A percentile compares a stretch with the other conserved stretches of the same genome.
phyloP scores from a whole-genome alignment of 2,888 invertebrate genomes.

The Desoria tigrina region DNA sequence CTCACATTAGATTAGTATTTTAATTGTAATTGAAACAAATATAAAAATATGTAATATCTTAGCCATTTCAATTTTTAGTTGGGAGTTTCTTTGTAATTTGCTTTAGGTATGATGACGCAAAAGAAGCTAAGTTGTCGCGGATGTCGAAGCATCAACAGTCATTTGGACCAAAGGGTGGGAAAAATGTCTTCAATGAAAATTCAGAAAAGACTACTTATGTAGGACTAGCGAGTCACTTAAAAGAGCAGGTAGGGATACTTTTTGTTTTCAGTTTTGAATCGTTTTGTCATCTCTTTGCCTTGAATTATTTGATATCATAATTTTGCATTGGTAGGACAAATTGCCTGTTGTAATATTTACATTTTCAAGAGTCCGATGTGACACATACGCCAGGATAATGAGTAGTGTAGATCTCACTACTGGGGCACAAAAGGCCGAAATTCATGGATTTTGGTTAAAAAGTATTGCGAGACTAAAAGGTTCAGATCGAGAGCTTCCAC shows the following conservation, averaged over 20 bases:
- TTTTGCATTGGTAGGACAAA: constrained; percentile 63
- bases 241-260: constrained; percentile 62
- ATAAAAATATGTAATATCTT: no score
- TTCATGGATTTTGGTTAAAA: constrained; percentile 80
- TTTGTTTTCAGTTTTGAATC: constrained; percentile 16
- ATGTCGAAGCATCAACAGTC: constrained; percentile 45
- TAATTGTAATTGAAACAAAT: no score
- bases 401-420: constrained; percentile 72
- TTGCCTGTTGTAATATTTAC: constrained; percentile 94
- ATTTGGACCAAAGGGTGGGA: constrained; percentile 47
- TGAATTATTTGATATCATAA: constrained; percentile 16
- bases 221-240: constrained; percentile 78
- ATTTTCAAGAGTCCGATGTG: constrained; percentile 81
- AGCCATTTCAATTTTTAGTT: no score
- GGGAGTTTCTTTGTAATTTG: no score
- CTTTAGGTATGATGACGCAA: constrained; percentile 47
- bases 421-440: constrained; percentile 78
- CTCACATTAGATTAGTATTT: background rate
- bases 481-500: constrained; percentile 84
- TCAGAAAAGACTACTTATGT: constrained; percentile 82
- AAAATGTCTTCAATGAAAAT: constrained; percentile 56
- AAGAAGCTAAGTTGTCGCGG: constrained; percentile 45
- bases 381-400: constrained; percentile 67
- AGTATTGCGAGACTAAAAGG: constrained; percentile 80
- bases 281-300: background rate